Conservation (phyloP, 2,797 vertebrate species). For the Channallabes apus region DNA sequence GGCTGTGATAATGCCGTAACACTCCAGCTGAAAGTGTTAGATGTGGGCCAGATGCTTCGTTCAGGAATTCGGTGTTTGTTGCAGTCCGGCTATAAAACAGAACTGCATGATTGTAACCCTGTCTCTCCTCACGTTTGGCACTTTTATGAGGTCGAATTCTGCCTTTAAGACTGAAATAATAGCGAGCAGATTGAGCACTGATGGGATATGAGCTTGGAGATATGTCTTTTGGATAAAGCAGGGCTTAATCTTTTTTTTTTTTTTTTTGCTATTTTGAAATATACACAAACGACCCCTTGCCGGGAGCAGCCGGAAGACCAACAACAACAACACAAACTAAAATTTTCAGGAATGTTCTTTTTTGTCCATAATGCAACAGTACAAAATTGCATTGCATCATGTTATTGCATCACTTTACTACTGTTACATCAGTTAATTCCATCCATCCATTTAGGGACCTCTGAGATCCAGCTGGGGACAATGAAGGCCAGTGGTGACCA, state of each 20-base stretch:
- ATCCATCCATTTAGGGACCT: too few relatives aligned
- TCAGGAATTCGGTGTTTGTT: slow-evolving; percentile 33
- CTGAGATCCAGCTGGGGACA: too few relatives aligned
- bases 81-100: slow-evolving; percentile 43
- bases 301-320: too few relatives aligned
- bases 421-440: neutral
- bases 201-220: slow-evolving; percentile 51
- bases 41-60: slow-evolving; percentile 23
- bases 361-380: neutral
- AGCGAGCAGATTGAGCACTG: slow-evolving; percentile 48
- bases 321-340: too few relatives aligned
- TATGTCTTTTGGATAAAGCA: slow-evolving; percentile 42
- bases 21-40: slow-evolving; percentile 8
- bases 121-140: slow-evolving; percentile 60
- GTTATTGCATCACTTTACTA: neutral
- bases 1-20: slow-evolving; percentile 25
- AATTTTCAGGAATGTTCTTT: neutral
- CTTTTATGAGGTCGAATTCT: slow-evolving; percentile 53
- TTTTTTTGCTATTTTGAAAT: neutral
- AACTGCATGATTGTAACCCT: slow-evolving; percentile 39
- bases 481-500: too few relatives aligned
- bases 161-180: slow-evolving; percentile 41
- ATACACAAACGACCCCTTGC: too few relatives aligned
- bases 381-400: slow-evolving; percentile 2
- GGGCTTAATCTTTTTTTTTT: neutral